phyloP scores from a whole-genome alignment of 2,113 vertebrate genomes.

The pig (Sus scrofa) region T2T-Sscrofa CM000813.6:150492501-150493000 shows the following conservation, averaged over 20 bases:
- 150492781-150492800: conserved; percentile 31
- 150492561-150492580: conserved; percentile 56
- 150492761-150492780: conserved; percentile 29
- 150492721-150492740: conserved; percentile 21
- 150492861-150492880: conserved; percentile 10
- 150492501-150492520: conserved; percentile 75
- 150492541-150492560: conserved; percentile 49
- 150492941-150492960: no score
- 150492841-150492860: background rate
- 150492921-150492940: no score
- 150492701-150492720: conserved; percentile 48
- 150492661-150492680: conserved; percentile 51
- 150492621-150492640: conserved; percentile 76
- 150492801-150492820: conserved; percentile 40
- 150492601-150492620: conserved; percentile 55
- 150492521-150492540: conserved; percentile 56
- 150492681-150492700: conserved; percentile 25
- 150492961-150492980: no score
- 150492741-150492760: conserved; percentile 37
- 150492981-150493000: no score
- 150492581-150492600: conserved; percentile 71
- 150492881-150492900: conserved; percentile 35
- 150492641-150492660: conserved; percentile 50
- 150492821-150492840: background rate
- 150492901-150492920: no score